These are phyloP conservation scores for Pseudomyrmex flavicornis DNA, from an alignment of 1,140 invertebrate genomes.

Conservation along the genomic window DNA sequence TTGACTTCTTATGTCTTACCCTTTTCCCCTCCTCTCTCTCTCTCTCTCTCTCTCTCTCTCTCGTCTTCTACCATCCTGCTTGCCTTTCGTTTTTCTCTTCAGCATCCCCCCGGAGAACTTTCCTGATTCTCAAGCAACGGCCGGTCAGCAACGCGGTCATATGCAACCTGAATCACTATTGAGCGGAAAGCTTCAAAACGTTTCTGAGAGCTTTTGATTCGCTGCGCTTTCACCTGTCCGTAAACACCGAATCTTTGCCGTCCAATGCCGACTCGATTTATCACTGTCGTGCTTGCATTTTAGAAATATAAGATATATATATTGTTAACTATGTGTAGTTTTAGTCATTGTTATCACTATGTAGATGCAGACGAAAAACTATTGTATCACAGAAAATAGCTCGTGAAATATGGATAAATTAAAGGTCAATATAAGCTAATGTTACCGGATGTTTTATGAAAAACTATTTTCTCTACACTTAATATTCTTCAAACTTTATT, in stretches of 20 bases:
- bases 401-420: too few species aligned
- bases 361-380: too few species aligned
- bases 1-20: conserved; percentile 81
- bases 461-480: too few species aligned
- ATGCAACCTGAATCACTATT: conserved; percentile 75
- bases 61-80: conserved; percentile 32
- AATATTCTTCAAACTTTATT: too few species aligned
- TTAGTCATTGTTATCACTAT: too few species aligned
- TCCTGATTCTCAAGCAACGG: conserved; percentile 67
- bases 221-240: conserved; percentile 30
- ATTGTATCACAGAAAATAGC: too few species aligned
- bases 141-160: conserved; percentile 78
- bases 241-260: background rate
- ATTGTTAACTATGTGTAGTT: too few species aligned
- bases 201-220: conserved; percentile 54
- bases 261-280: background rate
- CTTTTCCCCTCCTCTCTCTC: conserved; percentile 60
- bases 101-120: conserved; percentile 62
- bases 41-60: conserved; percentile 37
- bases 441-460: too few species aligned
- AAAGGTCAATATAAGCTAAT: too few species aligned
- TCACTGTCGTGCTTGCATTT: background rate
- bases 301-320: too few species aligned
- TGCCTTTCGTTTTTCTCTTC: conserved; percentile 69
- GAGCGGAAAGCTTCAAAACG: conserved; percentile 55